phyloP scores from a whole-genome alignment of 1,140 invertebrate species.

The Drosophila sturtevanti region DNA sequence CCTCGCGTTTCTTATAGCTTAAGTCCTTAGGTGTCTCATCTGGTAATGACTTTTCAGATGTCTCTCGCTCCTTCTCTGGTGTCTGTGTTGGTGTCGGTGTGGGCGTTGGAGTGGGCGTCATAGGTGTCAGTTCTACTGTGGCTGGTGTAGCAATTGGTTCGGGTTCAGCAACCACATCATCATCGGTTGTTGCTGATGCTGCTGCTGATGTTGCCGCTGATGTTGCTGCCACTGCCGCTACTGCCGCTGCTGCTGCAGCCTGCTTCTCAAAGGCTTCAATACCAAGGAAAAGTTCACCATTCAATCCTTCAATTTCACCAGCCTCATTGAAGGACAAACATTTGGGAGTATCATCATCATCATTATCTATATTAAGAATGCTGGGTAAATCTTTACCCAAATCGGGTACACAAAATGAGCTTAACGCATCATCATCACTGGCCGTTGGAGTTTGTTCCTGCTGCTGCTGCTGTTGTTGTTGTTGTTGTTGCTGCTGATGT shows the following conservation, averaged over 20 bases:
- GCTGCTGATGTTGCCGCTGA: background rate
- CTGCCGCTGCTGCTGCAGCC: constrained; percentile 35
- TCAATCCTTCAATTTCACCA: constrained; percentile 78
- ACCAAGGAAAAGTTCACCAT: constrained; percentile 74
- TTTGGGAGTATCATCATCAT: constrained; percentile 83
- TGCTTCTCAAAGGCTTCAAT: constrained; percentile 75
- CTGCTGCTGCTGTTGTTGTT: background rate
- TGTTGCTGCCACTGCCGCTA: constrained; percentile 21
- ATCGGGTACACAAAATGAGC: constrained; percentile 83
- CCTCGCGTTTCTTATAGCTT: constrained; percentile 83
- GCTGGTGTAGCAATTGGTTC: constrained; percentile 35
- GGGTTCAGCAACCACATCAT: background rate
- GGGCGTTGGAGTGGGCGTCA: constrained; percentile 39
- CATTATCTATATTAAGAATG: constrained; percentile 81
- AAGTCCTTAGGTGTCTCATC: constrained; percentile 85
- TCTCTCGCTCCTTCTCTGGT: constrained; percentile 34
- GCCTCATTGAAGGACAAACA: constrained; percentile 82
- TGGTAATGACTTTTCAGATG: background rate
- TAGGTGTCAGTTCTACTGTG: constrained; percentile 50
- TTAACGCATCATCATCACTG: constrained; percentile 21
- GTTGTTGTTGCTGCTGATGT: background rate
- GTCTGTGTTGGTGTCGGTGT: constrained; percentile 11
- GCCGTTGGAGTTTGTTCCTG: constrained; percentile 35
- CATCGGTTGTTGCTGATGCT: constrained; percentile 15
- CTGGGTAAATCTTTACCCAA: constrained; percentile 80